A percentile compares a stretch with the other conserved stretches of the same genome.
Conservation (phyloP, 2,113 vertebrate species). For the Potamarius usumacintae region DNA sequence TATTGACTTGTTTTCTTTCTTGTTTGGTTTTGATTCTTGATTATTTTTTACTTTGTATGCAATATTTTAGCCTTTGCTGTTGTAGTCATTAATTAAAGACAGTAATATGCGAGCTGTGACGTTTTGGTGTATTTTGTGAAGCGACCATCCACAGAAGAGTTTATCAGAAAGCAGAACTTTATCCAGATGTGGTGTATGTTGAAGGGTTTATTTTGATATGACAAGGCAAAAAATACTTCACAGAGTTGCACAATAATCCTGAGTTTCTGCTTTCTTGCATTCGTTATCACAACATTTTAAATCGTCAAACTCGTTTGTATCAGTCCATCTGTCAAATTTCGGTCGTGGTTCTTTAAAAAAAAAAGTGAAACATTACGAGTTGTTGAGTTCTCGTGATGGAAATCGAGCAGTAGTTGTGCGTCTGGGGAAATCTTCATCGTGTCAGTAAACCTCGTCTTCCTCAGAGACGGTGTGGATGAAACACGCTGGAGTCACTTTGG, state of each 20-base stretch:
- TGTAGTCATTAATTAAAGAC: slow-evolving; percentile 70
- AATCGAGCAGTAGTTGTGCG: not conserved
- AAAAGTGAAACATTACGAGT: not conserved
- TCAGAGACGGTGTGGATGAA: not conserved
- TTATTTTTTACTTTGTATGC: slow-evolving; percentile 64
- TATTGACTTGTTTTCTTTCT: slow-evolving; percentile 22
- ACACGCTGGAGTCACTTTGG: not conserved
- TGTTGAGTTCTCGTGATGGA: not conserved
- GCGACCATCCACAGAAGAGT: not conserved
- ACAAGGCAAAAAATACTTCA: slow-evolving; percentile 12
- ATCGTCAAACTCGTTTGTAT: not conserved
- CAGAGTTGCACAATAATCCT: slow-evolving; percentile 16
- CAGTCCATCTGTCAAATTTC: not conserved
- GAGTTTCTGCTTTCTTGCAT: slow-evolving; percentile 1
- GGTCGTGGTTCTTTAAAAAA: not conserved
- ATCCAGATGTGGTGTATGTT: slow-evolving; percentile 25
- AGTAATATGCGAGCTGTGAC: slow-evolving; percentile 36
- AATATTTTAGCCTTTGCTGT: slow-evolving; percentile 66
- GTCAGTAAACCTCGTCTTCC: not conserved
- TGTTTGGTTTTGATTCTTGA: slow-evolving; percentile 32
- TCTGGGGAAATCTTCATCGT: slow-evolving; percentile 5
- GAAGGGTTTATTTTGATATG: slow-evolving; percentile 21
- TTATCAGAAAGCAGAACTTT: slow-evolving; percentile 27
- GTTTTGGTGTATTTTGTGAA: slow-evolving; percentile 3
- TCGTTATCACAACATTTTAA: not conserved